Base-by-base conservation (phyloP, 2,113 vertebrate genomes). In the Sapajus apella region DNA sequence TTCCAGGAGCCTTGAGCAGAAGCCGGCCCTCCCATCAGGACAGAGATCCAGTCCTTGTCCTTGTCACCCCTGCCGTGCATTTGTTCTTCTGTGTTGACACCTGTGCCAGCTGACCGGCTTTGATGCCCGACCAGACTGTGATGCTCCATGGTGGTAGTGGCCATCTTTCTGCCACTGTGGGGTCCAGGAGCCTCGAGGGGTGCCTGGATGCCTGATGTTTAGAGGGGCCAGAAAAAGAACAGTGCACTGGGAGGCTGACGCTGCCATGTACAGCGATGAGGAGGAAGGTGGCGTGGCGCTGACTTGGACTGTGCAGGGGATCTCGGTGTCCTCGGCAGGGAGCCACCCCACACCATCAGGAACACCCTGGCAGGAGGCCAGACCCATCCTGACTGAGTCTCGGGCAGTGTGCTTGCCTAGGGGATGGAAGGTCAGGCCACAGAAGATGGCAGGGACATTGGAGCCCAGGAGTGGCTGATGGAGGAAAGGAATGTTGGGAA, bases 161-260 rank as follows among this genome's bases (percentile, higher is more conserved):
- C 30, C 55, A 27, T 56, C 35, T 50, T 70, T 82, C 21, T 55
- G 56, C 81, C 8, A 11, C 18, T 1, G 0, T 55, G 50, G 30
- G 40, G 56, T 16, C 11, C 3, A 5, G 55, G 47, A 70, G 25
- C 25, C 17, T 52, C 13, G n/a, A 30, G 40, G 2, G 40, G 47
- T 56, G 20, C 52, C 58, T 58, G 56, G 23, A 58, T 58, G 23
- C 61, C 43, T 92, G 66, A 7, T 56, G 13, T 37, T 73, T 73
- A 12, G 40, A 85, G 64, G 50, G 23, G 16, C 35, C n/a, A 66
- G 25, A 27, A 32, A 11, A 27, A 43, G 21, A 14, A 75, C 70
- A 40, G 21, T 52, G 32, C 0, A 0, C 40, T 2, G 1, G 45
- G 55, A 72, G n/a, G 43, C 75, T 68, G 45, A 8, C 1, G 3